Evolutionary conservation across 2,888 invertebrate genomes (phyloP), one percentile per base, ranked within the genome.

Genomic region (Eumacrocentrus americanus): DNA sequence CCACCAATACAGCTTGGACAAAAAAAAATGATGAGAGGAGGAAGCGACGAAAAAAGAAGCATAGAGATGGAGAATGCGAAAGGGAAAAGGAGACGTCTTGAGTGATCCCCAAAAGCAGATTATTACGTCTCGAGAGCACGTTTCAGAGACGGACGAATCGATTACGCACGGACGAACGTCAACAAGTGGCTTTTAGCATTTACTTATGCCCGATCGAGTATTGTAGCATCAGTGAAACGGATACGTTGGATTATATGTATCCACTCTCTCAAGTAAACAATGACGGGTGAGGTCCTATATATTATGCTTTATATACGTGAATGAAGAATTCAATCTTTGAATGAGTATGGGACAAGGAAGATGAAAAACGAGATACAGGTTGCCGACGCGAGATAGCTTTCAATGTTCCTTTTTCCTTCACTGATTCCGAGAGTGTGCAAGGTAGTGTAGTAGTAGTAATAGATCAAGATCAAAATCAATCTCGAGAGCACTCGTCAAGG

Each of bases 151-250:
- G 50, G 42, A 40, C 70, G 68, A 66, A 78, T 78, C 71, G 75
- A 72, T 73, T 69, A 77, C 72, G 79, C 75, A 71, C 75, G 77
- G 74, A 69, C 73, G 77, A 71, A 74, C 65, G 70, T 65, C 68
- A 75, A 77, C 78, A 75, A 78, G 77, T 75, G 74, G 70, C 77
- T 75, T 73, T 76, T 73, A 73, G 73, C 74, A 58, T 51, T 58
- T 58, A 50, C 50, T 58, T 50, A 58, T 58, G 57, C 42, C 50
- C 40, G 42, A 58, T 58, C 50, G 22, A 58, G 48, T 22, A 42
- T 20, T 51, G 37, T 50, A 57, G n/a, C 14, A 16, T 34, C 11
- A 35, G 11, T 50, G 20, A 50, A 34, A 58, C 40, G 50, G 57
- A 50, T 50, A 50, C 50, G 57, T 51, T 50, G 52, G 29, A 52